Conservation (phyloP, 2,888 invertebrate species). For the Rugalucina vietnamica region DNA sequence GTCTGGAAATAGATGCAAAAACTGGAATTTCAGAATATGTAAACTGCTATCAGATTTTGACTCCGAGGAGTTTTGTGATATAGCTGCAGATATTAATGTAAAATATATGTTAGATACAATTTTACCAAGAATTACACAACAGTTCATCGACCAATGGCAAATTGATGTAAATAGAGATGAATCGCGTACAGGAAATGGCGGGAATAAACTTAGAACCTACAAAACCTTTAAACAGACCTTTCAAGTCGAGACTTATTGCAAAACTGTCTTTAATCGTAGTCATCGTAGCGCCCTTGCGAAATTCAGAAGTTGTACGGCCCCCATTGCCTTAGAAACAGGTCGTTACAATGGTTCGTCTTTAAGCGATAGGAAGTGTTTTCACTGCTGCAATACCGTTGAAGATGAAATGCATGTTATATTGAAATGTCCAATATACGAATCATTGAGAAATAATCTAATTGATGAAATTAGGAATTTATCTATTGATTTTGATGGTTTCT, state of each 20-base stretch:
- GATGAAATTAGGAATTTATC: not conserved
- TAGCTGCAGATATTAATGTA: not conserved
- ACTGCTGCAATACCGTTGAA: not conserved
- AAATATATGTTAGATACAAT: too few relatives aligned
- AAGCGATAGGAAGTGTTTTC: not conserved
- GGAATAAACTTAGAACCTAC: not conserved
- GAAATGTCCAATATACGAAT: slow-evolving; percentile 10
- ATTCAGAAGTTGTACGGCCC: slow-evolving; percentile 7
- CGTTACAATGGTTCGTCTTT: not conserved
- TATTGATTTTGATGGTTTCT: not conserved
- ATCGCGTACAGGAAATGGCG: not conserved
- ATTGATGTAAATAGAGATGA: not conserved
- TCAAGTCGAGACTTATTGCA: not conserved
- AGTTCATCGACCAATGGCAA: not conserved
- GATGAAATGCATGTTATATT: slow-evolving; percentile 6
- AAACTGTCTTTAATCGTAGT: not conserved
- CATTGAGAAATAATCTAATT: not conserved
- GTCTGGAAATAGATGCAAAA: not conserved
- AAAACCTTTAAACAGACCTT: not conserved
- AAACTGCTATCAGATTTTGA: not conserved
- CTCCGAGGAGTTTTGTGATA: not conserved
- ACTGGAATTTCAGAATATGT: not conserved
- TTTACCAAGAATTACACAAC: too few relatives aligned
- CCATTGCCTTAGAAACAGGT: slow-evolving; percentile 13
- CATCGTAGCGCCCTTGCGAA: not conserved